phyloP scores from a whole-genome alignment of 1,140 invertebrate genomes.

The Zelostemma sp. region DNA sequence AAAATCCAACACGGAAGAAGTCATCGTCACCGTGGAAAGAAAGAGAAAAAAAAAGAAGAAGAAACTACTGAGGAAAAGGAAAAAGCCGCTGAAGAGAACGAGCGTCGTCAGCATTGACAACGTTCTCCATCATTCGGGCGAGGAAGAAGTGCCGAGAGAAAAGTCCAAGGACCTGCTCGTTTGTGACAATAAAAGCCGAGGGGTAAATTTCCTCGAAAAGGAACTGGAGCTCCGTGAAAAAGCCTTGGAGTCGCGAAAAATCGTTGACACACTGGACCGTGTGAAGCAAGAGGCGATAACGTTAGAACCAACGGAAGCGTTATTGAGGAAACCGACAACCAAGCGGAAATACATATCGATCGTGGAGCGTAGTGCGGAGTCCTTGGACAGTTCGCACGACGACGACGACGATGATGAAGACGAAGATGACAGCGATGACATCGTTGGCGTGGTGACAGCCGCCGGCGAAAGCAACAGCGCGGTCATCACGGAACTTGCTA shows the following conservation, averaged over 20 bases:
- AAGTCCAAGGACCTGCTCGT: conserved; percentile 47
- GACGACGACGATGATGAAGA: conserved; percentile 64
- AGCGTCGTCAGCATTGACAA: conserved; percentile 36
- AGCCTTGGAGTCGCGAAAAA: not conserved
- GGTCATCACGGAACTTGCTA: conserved; percentile 71
- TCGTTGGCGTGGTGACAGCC: conserved; percentile 58
- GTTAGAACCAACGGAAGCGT: conserved; percentile 43
- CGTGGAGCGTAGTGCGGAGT: conserved; percentile 56
- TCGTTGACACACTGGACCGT: conserved; percentile 56
- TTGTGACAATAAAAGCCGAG: conserved; percentile 33
- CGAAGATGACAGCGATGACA: conserved; percentile 63
- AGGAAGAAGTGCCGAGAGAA: conserved; percentile 32
- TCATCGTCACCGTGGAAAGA: conserved; percentile 48
- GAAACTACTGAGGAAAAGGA: conserved; percentile 64
- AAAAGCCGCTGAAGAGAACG: conserved; percentile 55
- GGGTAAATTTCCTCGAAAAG: conserved; percentile 32
- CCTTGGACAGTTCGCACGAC: conserved; percentile 64
- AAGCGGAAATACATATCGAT: conserved; percentile 59
- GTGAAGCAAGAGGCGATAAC: conserved; percentile 61
- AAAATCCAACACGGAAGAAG: conserved; percentile 69
- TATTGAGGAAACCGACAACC: conserved; percentile 42
- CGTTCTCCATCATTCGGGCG: conserved; percentile 27
- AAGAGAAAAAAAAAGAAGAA: conserved; percentile 65
- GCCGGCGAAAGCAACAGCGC: conserved; percentile 59
- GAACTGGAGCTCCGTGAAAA: conserved; percentile 15